phyloP scores from a whole-genome alignment of 2,113 vertebrate species.

The Alethe castanea region DNA sequence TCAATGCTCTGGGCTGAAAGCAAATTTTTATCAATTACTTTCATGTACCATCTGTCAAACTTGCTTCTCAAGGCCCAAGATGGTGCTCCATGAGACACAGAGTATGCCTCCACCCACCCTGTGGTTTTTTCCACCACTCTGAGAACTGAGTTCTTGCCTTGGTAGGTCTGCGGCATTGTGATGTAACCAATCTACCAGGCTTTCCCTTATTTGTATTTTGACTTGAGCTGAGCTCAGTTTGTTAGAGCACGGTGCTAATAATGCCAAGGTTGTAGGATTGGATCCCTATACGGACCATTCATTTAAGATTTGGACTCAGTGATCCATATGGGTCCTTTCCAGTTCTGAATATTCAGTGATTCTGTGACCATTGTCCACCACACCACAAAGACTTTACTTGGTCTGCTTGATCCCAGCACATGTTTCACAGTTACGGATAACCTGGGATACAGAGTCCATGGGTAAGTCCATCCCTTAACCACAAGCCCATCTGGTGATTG shows the following conservation, averaged over 20 bases:
- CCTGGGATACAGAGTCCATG: accelerated
- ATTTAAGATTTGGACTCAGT: neutral
- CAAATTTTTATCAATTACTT: neutral
- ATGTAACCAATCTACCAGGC: accelerated
- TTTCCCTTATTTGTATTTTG: neutral
- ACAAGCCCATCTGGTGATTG: too few relatives aligned
- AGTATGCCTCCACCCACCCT: neutral
- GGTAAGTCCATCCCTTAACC: accelerated
- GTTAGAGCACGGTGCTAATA: neutral
- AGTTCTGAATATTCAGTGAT: neutral
- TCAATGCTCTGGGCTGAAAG: neutral
- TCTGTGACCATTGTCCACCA: neutral
- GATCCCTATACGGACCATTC: neutral
- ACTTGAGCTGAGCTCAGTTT: neutral
- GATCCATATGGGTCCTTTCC: neutral
- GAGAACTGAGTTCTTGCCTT: accelerated
- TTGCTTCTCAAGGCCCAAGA: neutral
- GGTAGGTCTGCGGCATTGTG: neutral
- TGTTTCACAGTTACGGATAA: neutral
- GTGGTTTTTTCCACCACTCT: neutral
- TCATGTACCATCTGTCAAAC: neutral
- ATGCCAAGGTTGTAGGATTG: neutral
- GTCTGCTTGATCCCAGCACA: neutral
- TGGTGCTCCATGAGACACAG: neutral
- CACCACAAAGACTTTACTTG: neutral